Evolutionary conservation across 2,797 vertebrate species (phyloP), one percentile per base, ranked within the genome.

Genomic region (Streptopelia turtur): DNA sequence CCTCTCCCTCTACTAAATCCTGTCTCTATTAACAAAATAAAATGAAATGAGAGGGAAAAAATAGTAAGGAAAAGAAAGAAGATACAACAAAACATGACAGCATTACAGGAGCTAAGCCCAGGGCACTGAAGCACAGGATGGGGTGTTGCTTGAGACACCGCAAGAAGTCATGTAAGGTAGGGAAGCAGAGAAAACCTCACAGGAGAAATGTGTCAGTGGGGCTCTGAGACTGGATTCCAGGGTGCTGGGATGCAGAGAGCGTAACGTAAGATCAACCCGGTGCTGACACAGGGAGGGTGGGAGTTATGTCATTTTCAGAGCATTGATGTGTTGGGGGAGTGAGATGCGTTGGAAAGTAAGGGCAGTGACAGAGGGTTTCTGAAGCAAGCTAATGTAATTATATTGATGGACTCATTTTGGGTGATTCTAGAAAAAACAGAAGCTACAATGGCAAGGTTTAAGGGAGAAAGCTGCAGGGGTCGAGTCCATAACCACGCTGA

Each of bases 71-170:
- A 84, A 76, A 35, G 35, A n/a, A 82, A 64, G 23, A 72, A 45
- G 27, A 49, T 25, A 56, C 6, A 13, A 55, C 5, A 16, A 50
- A 63, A 17, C 27, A 56, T 87, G 14, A 27, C 4, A 78, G 5
- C 7, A 8, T 37, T 50, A 21, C 4, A 25, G 65, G 16, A 64
- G 5, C n/a, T 75, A 45, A 66, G n/a, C 7, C 7, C 43, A 52
- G 24, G 39, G 25, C 17, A 28, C 39, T 47, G 35, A 8, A 4
- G 17, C 0, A 0, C 15, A 61, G 33, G 24, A 10, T 25, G 50
- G 21, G 10, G 2, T 37, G 13, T 12, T 66, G 47, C 35, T 24
- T 75, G 45, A 45, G 16, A 37, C 11, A 41, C 11, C 12, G 35
- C 4, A 5, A 49, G 20, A 61, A 10, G 18, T 6, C 20, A 7